A percentile compares a stretch with the other conserved stretches of the same genome.
These are phyloP conservation scores for Rhagonycha lutea DNA, from an alignment of 2,888 invertebrate species.

Conservation along the genomic window DNA sequence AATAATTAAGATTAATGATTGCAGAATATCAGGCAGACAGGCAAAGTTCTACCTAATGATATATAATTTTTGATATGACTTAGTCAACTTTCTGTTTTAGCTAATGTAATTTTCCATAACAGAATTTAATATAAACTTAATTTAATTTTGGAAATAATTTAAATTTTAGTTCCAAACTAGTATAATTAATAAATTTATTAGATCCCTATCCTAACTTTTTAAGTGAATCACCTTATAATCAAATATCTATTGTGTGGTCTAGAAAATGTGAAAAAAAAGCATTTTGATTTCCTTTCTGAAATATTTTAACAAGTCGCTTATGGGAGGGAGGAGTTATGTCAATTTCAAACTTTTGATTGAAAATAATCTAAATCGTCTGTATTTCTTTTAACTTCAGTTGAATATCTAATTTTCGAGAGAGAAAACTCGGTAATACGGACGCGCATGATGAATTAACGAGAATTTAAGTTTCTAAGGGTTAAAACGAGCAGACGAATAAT, in stretches of 20 bases:
- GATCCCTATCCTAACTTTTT: not conserved
- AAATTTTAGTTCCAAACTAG: not conserved
- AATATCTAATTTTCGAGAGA: too few relatives aligned
- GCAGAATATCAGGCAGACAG: not conserved
- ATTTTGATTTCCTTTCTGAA: too few relatives aligned
- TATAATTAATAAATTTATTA: not conserved
- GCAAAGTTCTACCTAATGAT: not conserved
- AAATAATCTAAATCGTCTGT: too few relatives aligned
- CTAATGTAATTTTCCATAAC: not conserved
- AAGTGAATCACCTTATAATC: not conserved
- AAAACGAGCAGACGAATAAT: too few relatives aligned
- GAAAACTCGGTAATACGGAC: too few relatives aligned
- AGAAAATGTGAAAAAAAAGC: too few relatives aligned
- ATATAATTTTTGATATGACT: not conserved
- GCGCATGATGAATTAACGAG: too few relatives aligned
- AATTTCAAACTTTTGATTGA: too few relatives aligned
- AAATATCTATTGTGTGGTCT: not conserved
- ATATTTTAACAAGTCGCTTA: too few relatives aligned
- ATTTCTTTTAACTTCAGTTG: too few relatives aligned
- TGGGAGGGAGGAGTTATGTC: too few relatives aligned
- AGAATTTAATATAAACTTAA: not conserved
- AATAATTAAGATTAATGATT: constrained; percentile 1
- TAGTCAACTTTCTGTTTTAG: not conserved
- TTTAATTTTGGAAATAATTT: not conserved
- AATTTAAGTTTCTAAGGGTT: too few relatives aligned